phyloP scores from a whole-genome alignment of 2,113 vertebrate genomes.

The Drymodes brunneopygia region DNA sequence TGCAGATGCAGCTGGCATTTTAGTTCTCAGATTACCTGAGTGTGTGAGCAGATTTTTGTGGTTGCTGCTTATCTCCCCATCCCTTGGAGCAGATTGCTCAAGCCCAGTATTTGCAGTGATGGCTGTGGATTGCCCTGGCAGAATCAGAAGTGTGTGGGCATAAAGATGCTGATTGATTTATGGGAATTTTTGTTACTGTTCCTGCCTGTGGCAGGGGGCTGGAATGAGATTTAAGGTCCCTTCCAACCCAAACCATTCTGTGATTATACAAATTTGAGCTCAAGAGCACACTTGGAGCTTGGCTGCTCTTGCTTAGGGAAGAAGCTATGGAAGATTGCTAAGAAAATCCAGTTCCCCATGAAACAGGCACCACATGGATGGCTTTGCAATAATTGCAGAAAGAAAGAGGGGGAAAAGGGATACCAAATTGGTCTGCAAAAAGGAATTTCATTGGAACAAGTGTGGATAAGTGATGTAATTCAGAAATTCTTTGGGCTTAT shows the following conservation, averaged over 20 bases:
- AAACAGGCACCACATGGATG: background rate
- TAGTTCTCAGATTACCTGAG: background rate
- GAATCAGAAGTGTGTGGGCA: background rate
- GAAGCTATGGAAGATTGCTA: background rate
- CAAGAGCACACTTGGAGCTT: background rate
- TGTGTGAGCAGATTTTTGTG: background rate
- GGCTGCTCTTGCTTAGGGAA: background rate
- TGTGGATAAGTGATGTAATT: background rate
- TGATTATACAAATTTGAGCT: background rate
- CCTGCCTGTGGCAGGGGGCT: background rate
- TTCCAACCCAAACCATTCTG: background rate
- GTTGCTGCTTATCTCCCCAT: background rate
- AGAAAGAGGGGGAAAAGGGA: background rate
- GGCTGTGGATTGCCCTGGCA: background rate
- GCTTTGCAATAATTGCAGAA: background rate
- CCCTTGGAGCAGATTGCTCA: background rate
- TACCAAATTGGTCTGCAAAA: background rate
- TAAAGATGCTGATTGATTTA: background rate
- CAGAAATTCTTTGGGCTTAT: background rate
- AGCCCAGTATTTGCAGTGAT: background rate
- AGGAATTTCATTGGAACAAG: background rate
- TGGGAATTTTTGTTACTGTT: background rate
- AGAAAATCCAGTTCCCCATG: background rate
- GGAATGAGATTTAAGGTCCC: background rate
- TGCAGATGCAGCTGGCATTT: background rate